Percentiles rank a stretch among this genome's conserved stretches.
Evolutionary conservation across 1,140 invertebrate genomes (phyloP).

Genomic region (Sitophilus oryzae): DNA sequence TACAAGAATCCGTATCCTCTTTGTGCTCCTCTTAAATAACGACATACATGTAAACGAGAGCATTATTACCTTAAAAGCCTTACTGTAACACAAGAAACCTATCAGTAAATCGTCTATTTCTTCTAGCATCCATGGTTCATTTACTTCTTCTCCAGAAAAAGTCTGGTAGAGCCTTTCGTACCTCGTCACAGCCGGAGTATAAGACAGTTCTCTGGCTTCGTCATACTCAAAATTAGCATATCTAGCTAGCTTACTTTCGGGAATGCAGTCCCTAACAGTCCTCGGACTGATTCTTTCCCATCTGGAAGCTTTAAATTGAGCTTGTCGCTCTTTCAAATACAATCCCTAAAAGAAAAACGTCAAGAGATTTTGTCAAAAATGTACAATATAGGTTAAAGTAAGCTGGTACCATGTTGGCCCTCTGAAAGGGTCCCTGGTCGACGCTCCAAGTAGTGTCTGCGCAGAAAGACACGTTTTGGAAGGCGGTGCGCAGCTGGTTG

Average conservation of each 20-base stretch:
- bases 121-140: slow-evolving; percentile 40
- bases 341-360: not conserved
- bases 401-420: slow-evolving; percentile 26
- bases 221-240: slow-evolving; percentile 39
- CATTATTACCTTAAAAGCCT: too few species aligned
- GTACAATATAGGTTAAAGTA: not conserved
- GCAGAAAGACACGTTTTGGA: slow-evolving; percentile 22
- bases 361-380: not conserved
- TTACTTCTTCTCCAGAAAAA: slow-evolving; percentile 1
- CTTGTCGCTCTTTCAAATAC: not conserved
- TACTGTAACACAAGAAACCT: slow-evolving; percentile 26
- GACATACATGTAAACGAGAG: too few species aligned
- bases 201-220: slow-evolving; percentile 36
- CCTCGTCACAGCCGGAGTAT: slow-evolving; percentile 26
- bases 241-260: slow-evolving; percentile 35
- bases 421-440: slow-evolving; percentile 19
- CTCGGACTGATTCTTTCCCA: slow-evolving; percentile 13
- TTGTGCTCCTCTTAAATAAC: slow-evolving; percentile 13
- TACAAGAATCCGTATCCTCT: slow-evolving; percentile 7
- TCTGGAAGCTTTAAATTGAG: not conserved
- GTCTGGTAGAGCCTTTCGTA: slow-evolving; percentile 8
- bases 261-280: slow-evolving; percentile 39
- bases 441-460: slow-evolving; percentile 28
- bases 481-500: slow-evolving; percentile 17
- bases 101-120: slow-evolving; percentile 37